phyloP scores from a whole-genome alignment of 2,113 vertebrate species.

The Axis porcinus region DNA sequence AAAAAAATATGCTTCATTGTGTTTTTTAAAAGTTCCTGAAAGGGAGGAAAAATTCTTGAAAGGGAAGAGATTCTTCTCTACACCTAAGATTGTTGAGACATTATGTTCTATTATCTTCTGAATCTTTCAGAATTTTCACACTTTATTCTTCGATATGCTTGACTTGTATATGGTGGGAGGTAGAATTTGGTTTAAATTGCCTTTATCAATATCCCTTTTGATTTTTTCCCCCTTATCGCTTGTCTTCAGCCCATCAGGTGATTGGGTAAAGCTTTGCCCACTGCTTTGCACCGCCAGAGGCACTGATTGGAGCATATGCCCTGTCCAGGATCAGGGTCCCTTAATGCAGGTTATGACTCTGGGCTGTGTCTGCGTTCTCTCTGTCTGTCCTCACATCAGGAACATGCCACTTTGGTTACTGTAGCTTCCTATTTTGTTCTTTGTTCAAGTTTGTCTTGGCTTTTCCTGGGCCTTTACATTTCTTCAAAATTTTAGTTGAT shows the following conservation, averaged over 20 bases:
- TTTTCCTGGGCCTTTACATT: neutral
- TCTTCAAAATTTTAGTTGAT: neutral
- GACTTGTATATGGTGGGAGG: neutral
- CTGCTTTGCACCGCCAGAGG: neutral
- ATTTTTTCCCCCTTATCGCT: neutral
- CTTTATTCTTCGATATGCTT: neutral
- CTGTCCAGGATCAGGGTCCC: neutral
- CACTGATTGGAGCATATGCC: neutral
- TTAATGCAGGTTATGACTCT: neutral
- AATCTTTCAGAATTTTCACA: neutral
- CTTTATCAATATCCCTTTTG: neutral
- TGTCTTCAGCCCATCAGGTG: neutral
- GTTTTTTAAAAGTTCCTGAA: neutral
- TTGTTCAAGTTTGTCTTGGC: neutral
- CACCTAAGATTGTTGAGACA: neutral
- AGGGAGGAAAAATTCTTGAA: neutral
- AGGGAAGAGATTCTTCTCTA: neutral
- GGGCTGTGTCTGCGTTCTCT: rapidly evolving
- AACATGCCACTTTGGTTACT: neutral
- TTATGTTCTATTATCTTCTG: neutral
- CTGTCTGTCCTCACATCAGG: neutral
- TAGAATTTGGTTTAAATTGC: neutral
- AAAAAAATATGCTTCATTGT: neutral
- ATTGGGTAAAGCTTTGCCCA: neutral
- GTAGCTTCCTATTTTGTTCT: neutral